Conservation (phyloP, 2,113 vertebrate species). For the Lepidiolamprologus cunningtoni region DNA sequence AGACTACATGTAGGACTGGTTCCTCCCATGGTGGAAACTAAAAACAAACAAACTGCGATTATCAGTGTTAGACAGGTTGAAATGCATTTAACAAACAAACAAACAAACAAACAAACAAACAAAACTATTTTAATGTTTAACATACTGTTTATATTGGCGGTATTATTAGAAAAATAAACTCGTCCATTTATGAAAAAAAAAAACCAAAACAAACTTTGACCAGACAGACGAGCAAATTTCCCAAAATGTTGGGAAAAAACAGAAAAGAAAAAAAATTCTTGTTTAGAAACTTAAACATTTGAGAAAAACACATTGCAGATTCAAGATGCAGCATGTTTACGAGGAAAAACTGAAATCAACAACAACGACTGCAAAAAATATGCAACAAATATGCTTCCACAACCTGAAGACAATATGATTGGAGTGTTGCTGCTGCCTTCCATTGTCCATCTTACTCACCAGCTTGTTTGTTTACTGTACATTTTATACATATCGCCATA, state of each 20-base stretch:
- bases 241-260: not conserved
- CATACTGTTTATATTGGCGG: not conserved
- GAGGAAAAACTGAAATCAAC: not conserved
- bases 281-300: not conserved
- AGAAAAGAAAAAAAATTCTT: not conserved
- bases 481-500: rapidly evolving
- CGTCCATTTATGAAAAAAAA: not conserved
- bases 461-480: not conserved
- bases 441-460: not conserved
- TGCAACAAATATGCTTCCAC: not conserved
- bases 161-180: not conserved
- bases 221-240: not conserved
- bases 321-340: not conserved
- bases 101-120: not conserved
- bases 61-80: not conserved
- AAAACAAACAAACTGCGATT: rapidly evolving
- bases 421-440: not conserved
- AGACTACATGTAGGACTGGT: not conserved
- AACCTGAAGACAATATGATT: rapidly evolving
- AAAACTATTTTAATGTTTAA: not conserved
- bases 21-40: not conserved
- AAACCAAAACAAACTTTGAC: rapidly evolving
- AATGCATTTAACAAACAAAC: not conserved
- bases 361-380: not conserved
- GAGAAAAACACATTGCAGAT: not conserved